Base-by-base conservation (phyloP, 2,113 vertebrate genomes). In the Brienomyrus brachyistius region DNA sequence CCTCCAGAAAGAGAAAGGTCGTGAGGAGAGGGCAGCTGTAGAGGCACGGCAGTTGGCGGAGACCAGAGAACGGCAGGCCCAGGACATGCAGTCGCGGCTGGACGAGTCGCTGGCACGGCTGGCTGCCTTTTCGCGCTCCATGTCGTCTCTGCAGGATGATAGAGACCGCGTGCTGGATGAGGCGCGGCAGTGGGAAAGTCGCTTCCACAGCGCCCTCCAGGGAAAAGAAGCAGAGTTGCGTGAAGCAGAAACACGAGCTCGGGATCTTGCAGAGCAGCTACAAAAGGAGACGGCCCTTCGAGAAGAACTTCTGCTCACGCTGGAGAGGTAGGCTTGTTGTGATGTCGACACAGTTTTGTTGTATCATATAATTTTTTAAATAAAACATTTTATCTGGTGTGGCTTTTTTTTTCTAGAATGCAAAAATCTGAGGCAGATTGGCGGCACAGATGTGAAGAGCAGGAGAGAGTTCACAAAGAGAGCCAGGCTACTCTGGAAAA, bases 81-180 rank as follows among this genome's bases (percentile, higher is more conserved):
- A 96, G 90, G 93, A 97, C 87, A 90, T 96, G 90, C 96, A 98
- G 91, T 94, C 95, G 21, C 97, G 91, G 47, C 94, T 99, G 48
- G 97, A 98, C 10, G 96, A 96, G 93, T 97, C 97, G 0, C 92
- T 99, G 88, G 98, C 97, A 51, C 94, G 98, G 90, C 95, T 99
- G 35, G 97, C 97, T 0, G 98, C 98, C 90, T 99, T 99, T 93
- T 97, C 97, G 0, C 96, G 95, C 87, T 98, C 97, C 93, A 99
- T 99, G 98, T 98, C 97, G 15, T 99, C 98, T 5, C 96, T 99
- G 91, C 98, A 99, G 91, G 96, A 99, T 19, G 98, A 99, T 92
- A 95, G 98, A 5, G 98, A 99, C 90, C 94, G 98, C 47, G 97
- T 99, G 83, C 92, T 99, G 90, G 97, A 98, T 1, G 97, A 99